Conservation (phyloP, 2,888 invertebrate genomes). For the Frankliniella intonsa region DNA sequence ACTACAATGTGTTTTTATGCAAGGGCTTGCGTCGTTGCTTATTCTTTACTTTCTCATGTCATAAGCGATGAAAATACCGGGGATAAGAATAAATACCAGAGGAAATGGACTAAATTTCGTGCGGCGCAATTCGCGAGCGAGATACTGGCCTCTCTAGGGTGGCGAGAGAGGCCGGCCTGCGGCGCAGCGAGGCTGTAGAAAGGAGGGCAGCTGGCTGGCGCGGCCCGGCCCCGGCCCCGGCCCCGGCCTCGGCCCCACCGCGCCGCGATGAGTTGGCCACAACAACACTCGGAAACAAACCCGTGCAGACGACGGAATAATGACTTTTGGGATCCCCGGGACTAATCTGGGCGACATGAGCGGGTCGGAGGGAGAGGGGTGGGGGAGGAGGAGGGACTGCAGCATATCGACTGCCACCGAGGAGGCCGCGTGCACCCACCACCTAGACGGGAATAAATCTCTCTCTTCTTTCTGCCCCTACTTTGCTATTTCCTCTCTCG, state of each 20-base stretch:
- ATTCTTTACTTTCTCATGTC: too few relatives aligned
- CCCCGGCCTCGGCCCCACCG: not conserved
- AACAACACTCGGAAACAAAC: not conserved
- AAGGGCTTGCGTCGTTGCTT: too few relatives aligned
- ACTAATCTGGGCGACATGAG: conserved; percentile 9
- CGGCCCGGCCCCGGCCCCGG: not conserved
- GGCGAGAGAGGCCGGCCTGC: not conserved
- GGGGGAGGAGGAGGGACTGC: not conserved
- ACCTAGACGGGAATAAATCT: too few relatives aligned
- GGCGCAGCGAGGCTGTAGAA: not conserved
- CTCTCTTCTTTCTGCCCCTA: too few relatives aligned
- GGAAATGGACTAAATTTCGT: too few relatives aligned
- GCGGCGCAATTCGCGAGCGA: too few relatives aligned
- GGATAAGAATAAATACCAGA: too few relatives aligned
- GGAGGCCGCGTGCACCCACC: too few relatives aligned
- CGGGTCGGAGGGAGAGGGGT: not conserved
- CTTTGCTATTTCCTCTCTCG: not conserved
- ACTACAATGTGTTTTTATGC: too few relatives aligned
- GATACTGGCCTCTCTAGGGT: not conserved
- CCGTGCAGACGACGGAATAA: conserved; percentile 11
- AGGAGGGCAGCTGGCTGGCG: too few relatives aligned
- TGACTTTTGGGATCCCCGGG: conserved; percentile 5
- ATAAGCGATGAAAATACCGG: too few relatives aligned
- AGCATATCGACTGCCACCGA: not conserved
- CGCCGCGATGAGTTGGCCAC: too few relatives aligned